Conservation (phyloP, 2,888 invertebrate species). For the Phalera bucephala region DNA sequence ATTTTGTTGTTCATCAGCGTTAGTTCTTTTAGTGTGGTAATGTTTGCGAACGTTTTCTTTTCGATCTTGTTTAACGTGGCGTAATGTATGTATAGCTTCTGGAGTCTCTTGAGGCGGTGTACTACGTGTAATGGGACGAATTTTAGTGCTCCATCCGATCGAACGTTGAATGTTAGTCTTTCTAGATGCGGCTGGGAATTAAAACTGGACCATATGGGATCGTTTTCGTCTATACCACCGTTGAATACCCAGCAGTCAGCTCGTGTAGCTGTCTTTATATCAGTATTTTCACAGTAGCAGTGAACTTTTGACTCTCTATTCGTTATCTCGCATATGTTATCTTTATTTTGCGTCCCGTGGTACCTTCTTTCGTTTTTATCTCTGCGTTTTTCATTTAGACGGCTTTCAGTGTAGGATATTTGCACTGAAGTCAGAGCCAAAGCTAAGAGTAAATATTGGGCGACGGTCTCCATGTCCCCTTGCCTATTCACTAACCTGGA, state of each 20-base stretch:
- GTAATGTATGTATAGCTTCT: conserved; percentile 87
- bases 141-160: conserved; percentile 86
- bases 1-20: conserved; percentile 88
- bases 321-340: conserved; percentile 84
- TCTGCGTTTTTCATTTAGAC: conserved; percentile 79
- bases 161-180: conserved; percentile 87
- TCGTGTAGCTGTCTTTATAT: conserved; percentile 83
- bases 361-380: conserved; percentile 75
- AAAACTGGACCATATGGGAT: conserved; percentile 89
- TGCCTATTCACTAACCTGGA: conserved; percentile 58
- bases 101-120: conserved; percentile 85
- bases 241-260: conserved; percentile 92
- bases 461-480: conserved; percentile 69
- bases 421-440: conserved; percentile 77
- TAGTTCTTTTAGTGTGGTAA: conserved; percentile 87
- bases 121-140: conserved; percentile 88
- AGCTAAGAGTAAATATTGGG: conserved; percentile 79
- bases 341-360: conserved; percentile 62
- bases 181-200: conserved; percentile 87
- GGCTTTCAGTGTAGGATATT: conserved; percentile 79
- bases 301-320: conserved; percentile 82
- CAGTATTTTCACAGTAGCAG: conserved; percentile 86
- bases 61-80: conserved; percentile 88
- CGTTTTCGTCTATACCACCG: conserved; percentile 85
- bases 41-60: conserved; percentile 89